Conservation (phyloP, 2,888 invertebrate species). For the Synanthedon tipuliformis region DNA sequence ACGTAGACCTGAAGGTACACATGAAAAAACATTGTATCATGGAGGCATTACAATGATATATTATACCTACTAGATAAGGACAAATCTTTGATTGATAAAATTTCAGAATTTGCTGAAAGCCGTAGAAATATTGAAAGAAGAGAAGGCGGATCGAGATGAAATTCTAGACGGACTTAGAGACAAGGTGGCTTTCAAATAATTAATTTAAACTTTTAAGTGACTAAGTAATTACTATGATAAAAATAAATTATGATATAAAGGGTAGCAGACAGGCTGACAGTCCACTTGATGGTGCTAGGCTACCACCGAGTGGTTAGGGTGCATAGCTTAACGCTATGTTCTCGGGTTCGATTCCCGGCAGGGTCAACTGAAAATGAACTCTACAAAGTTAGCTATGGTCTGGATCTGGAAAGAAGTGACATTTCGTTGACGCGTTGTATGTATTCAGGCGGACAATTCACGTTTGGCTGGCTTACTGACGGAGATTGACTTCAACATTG, state of each 20-base stretch:
- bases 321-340: too few species aligned
- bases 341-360: too few species aligned
- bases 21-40: not conserved
- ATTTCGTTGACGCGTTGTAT: not conserved
- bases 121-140: constrained; percentile 45
- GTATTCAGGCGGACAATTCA: constrained; percentile 31
- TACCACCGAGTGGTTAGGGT: too few species aligned
- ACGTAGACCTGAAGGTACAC: constrained; percentile 30
- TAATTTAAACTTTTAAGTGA: too few species aligned
- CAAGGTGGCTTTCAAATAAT: constrained; percentile 25
- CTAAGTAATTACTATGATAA: too few species aligned
- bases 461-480: constrained; percentile 36
- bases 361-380: too few species aligned
- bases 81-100: not conserved
- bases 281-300: too few species aligned
- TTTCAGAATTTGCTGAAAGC: constrained; percentile 33
- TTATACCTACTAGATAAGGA: not conserved
- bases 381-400: too few species aligned
- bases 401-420: too few species aligned
- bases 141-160: constrained; percentile 54
- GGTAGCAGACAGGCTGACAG: too few species aligned
- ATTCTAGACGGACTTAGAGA: constrained; percentile 45
- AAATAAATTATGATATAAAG: too few species aligned
- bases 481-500: constrained; percentile 23
- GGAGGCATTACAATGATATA: not conserved